Evolutionary conservation across 2,888 invertebrate genomes (phyloP), one percentile per base, ranked within the genome.

Genomic region (Stenotaenia linearis): DNA sequence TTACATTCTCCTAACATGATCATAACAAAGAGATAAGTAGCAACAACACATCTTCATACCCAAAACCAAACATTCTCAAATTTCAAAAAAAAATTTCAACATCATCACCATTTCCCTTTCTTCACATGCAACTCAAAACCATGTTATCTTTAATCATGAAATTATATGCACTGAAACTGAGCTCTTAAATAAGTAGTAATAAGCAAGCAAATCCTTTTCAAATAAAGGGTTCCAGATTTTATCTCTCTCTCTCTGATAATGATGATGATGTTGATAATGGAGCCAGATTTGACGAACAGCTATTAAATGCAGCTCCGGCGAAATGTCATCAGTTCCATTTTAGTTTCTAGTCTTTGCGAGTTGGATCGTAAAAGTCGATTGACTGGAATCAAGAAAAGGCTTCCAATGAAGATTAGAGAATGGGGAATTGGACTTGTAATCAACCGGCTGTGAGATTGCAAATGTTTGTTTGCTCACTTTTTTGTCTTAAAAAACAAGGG

Each of bases 301-400:
- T 56, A 56, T 56, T 56, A 56, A 56, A 56, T 56, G 56, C 56
- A 56, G 56, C 23, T 2, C 50, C 12, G 9, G 56, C 23, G 56
- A 56, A 56, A 56, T 56, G 56, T 56, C 56, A 56, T 56, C 56
- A 56, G 56, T 56, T 56, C 56, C n/a, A 56, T 56, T 56, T 56
- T 18, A 56, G 50, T 50, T 50, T 15, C 50, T n/a, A 6, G 9
- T 7, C 4, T 9, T 35, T 35, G n/a, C 7, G 56, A 23, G 7
- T 56, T 18, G 1, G 56, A 56, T 56, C 56, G 56, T 56, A 56
- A 56, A 56, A 56, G 56, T 56, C 56, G 56, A 56, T 56, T 56
- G 56, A 56, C 21, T 56, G 23, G 12, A 56, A 15, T 56, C 56
- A 23, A 56, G 56, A 56, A n/a, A n/a, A n/a, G n/a, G n/a, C n/a